Evolutionary conservation across 92 coral and sea anemone species (phyloP).

Genomic region (Phenganax stokvisi): DNA sequence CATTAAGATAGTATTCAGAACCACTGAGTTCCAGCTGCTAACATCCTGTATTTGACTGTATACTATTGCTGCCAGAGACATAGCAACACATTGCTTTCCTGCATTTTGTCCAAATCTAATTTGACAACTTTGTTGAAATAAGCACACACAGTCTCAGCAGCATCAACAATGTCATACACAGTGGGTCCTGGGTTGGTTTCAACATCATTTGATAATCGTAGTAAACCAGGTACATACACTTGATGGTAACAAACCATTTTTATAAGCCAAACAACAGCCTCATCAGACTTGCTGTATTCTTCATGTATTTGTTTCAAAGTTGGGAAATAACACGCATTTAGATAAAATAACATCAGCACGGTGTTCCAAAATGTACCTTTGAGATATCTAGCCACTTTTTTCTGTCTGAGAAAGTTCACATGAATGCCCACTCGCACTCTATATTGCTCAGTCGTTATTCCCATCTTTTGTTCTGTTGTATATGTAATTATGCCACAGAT

Average conservation of each 20-base stretch:
- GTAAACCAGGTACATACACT: background rate
- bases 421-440: no score
- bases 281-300: background rate
- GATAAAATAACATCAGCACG: background rate
- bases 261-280: background rate
- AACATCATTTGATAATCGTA: background rate
- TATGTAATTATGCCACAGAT: no score
- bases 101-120: background rate
- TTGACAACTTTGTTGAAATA: background rate
- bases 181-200: background rate
- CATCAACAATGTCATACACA: background rate
- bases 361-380: no score
- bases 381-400: no score
- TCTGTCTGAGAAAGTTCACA: no score
- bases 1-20: background rate
- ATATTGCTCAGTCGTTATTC: no score
- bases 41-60: no score
- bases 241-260: background rate
- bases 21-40: background rate
- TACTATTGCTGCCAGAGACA: background rate
- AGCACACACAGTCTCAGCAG: background rate
- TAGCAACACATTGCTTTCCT: background rate
- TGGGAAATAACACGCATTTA: background rate
- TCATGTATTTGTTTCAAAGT: background rate
- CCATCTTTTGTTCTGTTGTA: no score